Evolutionary conservation across 1,140 invertebrate species (phyloP).

Genomic region (Cydia amplana): DNA sequence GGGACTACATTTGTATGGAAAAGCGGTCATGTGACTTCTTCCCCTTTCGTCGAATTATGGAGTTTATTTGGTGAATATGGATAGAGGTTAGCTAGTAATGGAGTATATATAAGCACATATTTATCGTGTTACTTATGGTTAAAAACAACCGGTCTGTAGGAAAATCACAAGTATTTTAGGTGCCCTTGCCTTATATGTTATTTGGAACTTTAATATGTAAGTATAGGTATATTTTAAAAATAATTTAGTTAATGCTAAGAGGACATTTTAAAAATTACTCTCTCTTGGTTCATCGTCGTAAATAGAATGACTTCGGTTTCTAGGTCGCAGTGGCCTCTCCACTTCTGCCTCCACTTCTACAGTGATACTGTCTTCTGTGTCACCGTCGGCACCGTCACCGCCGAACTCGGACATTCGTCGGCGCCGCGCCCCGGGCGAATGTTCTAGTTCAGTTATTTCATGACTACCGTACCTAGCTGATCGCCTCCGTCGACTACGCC

Average conservation of each 20-base stretch:
- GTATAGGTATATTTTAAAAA: no score
- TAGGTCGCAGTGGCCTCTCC: constrained; percentile 54
- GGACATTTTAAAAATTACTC: constrained; percentile 62
- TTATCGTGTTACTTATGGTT: no score
- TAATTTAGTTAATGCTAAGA: neutral
- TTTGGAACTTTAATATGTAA: no score
- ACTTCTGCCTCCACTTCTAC: constrained; percentile 64
- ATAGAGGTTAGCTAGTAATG: no score
- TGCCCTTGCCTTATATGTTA: neutral
- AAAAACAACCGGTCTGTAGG: no score
- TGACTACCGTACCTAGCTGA: constrained; percentile 66
- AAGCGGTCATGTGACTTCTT: no score
- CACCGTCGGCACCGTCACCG: constrained; percentile 40
- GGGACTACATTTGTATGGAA: no score
- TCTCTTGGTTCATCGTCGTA: constrained; percentile 59
- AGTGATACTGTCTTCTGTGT: constrained; percentile 48
- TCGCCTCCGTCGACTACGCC: constrained; percentile 59
- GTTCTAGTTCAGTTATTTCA: constrained; percentile 69
- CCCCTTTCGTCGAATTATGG: no score
- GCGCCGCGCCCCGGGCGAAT: constrained; percentile 65
- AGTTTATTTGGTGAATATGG: no score
- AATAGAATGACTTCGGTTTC: constrained; percentile 55
- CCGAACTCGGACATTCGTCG: constrained; percentile 62
- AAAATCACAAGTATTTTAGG: neutral
- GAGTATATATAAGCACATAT: no score